phyloP scores from a whole-genome alignment of 2,888 invertebrate species.

The Digitonthophagus gazella region DNA sequence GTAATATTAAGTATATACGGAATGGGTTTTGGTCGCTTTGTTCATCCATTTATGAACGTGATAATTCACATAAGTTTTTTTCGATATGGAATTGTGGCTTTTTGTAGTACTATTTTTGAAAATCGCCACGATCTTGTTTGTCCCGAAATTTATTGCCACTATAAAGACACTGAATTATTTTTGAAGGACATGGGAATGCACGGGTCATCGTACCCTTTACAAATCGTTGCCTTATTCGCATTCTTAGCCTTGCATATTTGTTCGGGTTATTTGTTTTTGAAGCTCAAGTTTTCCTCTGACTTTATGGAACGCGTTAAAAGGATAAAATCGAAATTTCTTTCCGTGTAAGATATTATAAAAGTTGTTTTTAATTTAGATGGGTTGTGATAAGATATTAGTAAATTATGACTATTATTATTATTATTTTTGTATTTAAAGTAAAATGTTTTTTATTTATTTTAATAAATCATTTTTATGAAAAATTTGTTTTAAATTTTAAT shows the following conservation, averaged over 20 bases:
- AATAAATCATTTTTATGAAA: no score
- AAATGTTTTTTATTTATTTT: no score
- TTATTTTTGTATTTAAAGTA: no score
- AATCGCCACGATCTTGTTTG: conserved; percentile 19
- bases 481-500: no score
- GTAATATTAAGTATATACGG: conserved; percentile 62
- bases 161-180: conserved; percentile 25
- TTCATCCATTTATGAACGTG: conserved; percentile 56
- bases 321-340: conserved; percentile 15
- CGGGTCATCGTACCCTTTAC: conserved; percentile 18
- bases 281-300: conserved; percentile 25
- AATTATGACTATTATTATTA: no score
- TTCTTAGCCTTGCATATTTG: conserved; percentile 23
- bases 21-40: conserved; percentile 59
- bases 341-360: background rate
- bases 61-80: conserved; percentile 63
- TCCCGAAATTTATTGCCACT: conserved; percentile 27
- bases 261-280: conserved; percentile 25
- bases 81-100: conserved; percentile 66
- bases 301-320: conserved; percentile 17
- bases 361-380: background rate
- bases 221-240: conserved; percentile 21
- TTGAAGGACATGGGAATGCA: conserved; percentile 29
- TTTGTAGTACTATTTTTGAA: conserved; percentile 18
- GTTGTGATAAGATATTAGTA: background rate